Base-by-base conservation (phyloP, 2,888 invertebrate species). In the Zygogramma bicolorata region DNA sequence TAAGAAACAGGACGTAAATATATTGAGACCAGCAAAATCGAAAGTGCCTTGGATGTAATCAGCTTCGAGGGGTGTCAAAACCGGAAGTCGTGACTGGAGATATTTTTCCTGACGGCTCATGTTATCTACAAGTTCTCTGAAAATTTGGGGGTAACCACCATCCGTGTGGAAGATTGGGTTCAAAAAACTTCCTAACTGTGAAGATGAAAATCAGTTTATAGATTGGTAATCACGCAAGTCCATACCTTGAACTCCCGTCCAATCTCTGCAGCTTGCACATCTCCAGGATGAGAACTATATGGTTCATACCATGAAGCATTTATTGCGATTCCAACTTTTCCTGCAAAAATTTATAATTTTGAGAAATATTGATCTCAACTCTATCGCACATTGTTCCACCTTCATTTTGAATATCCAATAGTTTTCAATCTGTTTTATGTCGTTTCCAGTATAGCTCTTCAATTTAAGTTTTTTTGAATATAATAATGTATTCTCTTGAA, bases 291-390 rank as follows among this genome's bases (percentile, higher is more conserved):
- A 70, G 90, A 85, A 0, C 88, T 88, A 81, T 89, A 89, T 1
- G 92, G 90, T 82, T 91, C 90, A 29, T 89, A 90, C 90, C 91
- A 92, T 57, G 90, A 89, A 0, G 89, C 89, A 80, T 91, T 91
- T 65, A 91, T 76, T 0, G 91, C 90, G 74, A 93, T 89, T 10
- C 80, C 80, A 10, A 82, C 70, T 70, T 79, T 77, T 25, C 80
- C 80, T 80, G 53, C 34, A 72, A 75, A 0, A 2, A 42, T 5
- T 2, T 42, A 15, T 15, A 49, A 31, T n/a, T n/a, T n/a, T 38
- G 6, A 65, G 13, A 62, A 4, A 68, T 27, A 3, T 25, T 25
- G 0, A n/a, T n/a, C n/a, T n/a, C n/a, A n/a, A n/a, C n/a, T n/a
- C n/a, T n/a, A n/a, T n/a, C n/a, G n/a, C n/a, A n/a, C 7, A 31